Conservation (phyloP, 2,797 vertebrate genomes). For the Myoxocephalus aenaeus region DNA sequence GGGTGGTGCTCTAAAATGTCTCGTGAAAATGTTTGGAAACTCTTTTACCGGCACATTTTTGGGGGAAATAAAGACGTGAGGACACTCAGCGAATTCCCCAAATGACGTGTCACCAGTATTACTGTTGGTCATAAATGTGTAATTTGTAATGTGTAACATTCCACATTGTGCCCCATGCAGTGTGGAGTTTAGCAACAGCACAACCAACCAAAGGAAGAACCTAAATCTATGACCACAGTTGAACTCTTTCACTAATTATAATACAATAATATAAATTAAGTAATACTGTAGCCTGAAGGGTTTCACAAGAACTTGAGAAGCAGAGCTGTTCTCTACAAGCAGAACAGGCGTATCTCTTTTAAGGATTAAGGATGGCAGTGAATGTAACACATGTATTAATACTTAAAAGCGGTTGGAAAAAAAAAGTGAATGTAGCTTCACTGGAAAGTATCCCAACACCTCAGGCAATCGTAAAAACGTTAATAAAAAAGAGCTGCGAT, state of each 20-base stretch:
- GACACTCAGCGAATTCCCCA: not conserved
- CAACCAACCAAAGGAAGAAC: not conserved
- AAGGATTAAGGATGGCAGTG: not conserved
- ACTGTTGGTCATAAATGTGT: constrained; percentile 17
- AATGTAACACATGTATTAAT: not conserved
- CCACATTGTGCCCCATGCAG: not conserved
- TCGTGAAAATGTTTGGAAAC: constrained; percentile 12
- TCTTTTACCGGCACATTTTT: constrained; percentile 6
- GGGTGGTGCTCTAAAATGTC: constrained; percentile 13
- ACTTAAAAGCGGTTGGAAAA: constrained; percentile 56
- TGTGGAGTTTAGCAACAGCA: not conserved
- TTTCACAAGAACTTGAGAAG: not conserved
- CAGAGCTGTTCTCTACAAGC: not conserved
- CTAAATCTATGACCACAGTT: constrained; percentile 10
- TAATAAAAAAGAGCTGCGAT: constrained; percentile 50
- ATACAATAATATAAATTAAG: not conserved
- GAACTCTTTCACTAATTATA: not conserved
- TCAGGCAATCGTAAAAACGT: constrained; percentile 56
- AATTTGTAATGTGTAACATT: constrained; percentile 2
- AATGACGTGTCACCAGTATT: not conserved
- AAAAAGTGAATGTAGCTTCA: constrained; percentile 53
- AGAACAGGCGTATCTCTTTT: not conserved
- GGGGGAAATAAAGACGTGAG: constrained; percentile 12
- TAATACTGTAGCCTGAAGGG: not conserved
- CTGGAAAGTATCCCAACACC: constrained; percentile 67